Base-by-base conservation (phyloP, 2,888 invertebrate genomes). In the Cataglyphis livida region DNA sequence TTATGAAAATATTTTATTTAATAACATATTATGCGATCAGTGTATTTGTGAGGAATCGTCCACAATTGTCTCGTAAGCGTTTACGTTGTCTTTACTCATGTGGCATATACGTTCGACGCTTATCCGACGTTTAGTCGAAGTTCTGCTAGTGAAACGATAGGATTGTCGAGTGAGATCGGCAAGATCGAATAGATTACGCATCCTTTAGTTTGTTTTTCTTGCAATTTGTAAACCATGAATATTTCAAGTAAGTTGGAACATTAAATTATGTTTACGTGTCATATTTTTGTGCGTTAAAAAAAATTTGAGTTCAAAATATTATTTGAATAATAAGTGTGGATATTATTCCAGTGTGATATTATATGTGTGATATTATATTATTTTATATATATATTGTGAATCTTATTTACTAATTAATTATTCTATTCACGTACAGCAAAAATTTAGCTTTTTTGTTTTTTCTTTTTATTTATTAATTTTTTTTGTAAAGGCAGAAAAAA, bases 71-170 rank as follows among this genome's bases (percentile, higher is more conserved):
- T 84, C 48, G 54, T 78, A 65, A 83, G 62, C 41, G 12, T 82
- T 54, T 44, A 70, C 64, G 61, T 78, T 61, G 25, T 87, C 62
- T 32, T n/a, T 35, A 48, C 15, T 41, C 32, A 38, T 32, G 59
- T 59, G 35, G 59, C 38, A 66, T 18, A 28, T 18, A 25, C 25
- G 25, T 38, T 25, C 48, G 12, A 83, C 28, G 32, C 54, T 44
- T 38, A 28, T 21, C n/a, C 35, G 12, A 61, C 44, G 51, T 21
- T 82, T 79, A 83, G 82, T 83, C 70, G 12, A 54, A 71, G 68
- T 81, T 44, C 38, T 51, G 79, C 85, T 21, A 74, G 81, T 74
- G 84, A 61, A 81, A 71, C 32, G 82, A 51, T 68, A 44, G 70
- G 84, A 88, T 48, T 59, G 38, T 15, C 48, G 65, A 44, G 44